These are phyloP conservation scores for Agelaius phoeniceus DNA, from an alignment of 2,113 vertebrate species.

Conservation along the genomic window DNA sequence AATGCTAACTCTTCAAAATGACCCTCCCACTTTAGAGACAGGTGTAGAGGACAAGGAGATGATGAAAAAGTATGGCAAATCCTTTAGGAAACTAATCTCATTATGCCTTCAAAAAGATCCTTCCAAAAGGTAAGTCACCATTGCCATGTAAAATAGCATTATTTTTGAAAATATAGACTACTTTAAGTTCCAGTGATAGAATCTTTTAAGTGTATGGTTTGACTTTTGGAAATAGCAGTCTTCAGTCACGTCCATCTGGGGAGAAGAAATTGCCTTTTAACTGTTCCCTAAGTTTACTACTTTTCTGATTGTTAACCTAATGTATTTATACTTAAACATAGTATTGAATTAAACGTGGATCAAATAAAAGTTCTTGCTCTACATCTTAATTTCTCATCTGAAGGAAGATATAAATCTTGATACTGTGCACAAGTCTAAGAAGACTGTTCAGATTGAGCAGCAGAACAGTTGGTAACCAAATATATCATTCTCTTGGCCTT, in stretches of 20 bases:
- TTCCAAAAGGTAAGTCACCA: slow-evolving; percentile 88
- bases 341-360: not conserved
- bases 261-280: not conserved
- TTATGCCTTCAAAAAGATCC: slow-evolving; percentile 99
- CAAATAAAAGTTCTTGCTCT: not conserved
- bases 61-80: slow-evolving; percentile 98
- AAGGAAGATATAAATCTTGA: not conserved
- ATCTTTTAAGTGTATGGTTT: not conserved
- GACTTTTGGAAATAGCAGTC: not conserved
- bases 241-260: not conserved
- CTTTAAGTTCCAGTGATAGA: not conserved
- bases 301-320: not conserved
- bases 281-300: not conserved
- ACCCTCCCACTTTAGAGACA: slow-evolving; percentile 94
- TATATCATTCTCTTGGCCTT: not conserved
- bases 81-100: slow-evolving; percentile 96
- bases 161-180: not conserved
- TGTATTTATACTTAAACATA: not conserved
- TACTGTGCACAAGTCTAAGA: not conserved
- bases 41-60: slow-evolving; percentile 97
- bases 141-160: not conserved
- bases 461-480: slow-evolving; percentile 28
- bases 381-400: not conserved
- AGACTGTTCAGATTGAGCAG: not conserved
- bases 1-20: slow-evolving; percentile 98